These are phyloP conservation scores for Eristalinus sepulchralis DNA, from an alignment of 2,888 invertebrate species.

Conservation along the genomic window DNA sequence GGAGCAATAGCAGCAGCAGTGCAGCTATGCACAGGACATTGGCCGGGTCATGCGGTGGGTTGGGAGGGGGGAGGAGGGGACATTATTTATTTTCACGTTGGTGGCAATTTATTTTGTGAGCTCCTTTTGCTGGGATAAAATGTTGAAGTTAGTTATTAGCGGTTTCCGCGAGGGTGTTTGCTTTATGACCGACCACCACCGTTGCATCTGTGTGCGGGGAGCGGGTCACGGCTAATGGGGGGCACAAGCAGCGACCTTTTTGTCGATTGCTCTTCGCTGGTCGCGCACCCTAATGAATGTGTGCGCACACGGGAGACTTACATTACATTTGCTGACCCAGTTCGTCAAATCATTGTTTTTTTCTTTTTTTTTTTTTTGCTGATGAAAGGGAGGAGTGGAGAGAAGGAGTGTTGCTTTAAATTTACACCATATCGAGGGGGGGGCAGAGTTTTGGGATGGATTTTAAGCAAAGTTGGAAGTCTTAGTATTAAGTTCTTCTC, in stretches of 20 bases:
- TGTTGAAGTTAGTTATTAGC: constrained; percentile 50
- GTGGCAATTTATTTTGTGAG: constrained; percentile 30
- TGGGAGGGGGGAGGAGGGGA: not conserved
- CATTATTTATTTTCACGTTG: constrained; percentile 21
- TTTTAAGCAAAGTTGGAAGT: too few relatives aligned
- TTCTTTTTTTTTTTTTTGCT: too few relatives aligned
- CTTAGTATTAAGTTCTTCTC: too few relatives aligned
- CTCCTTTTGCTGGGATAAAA: constrained; percentile 20
- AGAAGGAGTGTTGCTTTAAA: too few relatives aligned
- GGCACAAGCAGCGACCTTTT: constrained; percentile 16
- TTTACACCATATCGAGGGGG: too few relatives aligned
- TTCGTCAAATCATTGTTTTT: not conserved
- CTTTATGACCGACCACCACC: constrained; percentile 20
- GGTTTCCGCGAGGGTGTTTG: constrained; percentile 25
- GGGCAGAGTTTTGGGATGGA: too few relatives aligned
- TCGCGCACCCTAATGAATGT: not conserved
- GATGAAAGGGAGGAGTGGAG: too few relatives aligned
- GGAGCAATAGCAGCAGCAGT: not conserved
- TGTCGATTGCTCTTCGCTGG: not conserved
- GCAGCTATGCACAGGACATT: constrained; percentile 2
- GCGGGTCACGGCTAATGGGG: not conserved
- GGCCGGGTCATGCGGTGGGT: constrained; percentile 1
- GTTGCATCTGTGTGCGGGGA: not conserved
- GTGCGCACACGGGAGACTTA: not conserved
- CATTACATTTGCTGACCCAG: not conserved